These are phyloP conservation scores for Gasterosteus nipponicus DNA, from an alignment of 2,113 vertebrate species.

Conservation along the genomic window DNA sequence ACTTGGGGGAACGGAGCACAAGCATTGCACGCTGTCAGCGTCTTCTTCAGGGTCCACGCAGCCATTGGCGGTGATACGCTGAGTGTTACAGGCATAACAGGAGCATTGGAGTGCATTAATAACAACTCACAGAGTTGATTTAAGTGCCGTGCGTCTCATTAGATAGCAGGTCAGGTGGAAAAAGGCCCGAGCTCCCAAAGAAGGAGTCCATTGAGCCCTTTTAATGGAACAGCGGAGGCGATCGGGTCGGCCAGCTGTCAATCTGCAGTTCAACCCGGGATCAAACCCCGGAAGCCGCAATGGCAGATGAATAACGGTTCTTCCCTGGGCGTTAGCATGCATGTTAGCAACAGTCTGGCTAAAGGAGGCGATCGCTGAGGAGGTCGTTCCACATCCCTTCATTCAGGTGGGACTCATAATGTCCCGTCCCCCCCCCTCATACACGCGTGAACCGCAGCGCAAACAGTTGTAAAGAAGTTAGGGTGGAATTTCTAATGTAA, in stretches of 20 bases:
- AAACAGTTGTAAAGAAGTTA: too few relatives aligned
- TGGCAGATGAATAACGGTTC: too few relatives aligned
- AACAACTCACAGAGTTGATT: slow-evolving; percentile 4
- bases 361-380: too few relatives aligned
- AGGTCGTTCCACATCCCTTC: too few relatives aligned
- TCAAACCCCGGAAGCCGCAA: too few relatives aligned
- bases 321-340: too few relatives aligned
- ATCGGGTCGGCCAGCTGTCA: neutral
- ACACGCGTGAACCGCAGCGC: too few relatives aligned
- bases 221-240: slow-evolving; percentile 7
- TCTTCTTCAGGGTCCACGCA: neutral
- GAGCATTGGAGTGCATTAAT: neutral
- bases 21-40: neutral
- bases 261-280: too few relatives aligned
- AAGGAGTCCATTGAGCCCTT: neutral
- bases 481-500: too few relatives aligned
- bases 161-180: neutral
- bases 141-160: neutral
- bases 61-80: neutral
- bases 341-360: too few relatives aligned
- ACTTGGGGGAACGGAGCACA: neutral
- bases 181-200: neutral
- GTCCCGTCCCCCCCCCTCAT: too few relatives aligned
- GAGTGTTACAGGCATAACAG: neutral
- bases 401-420: too few relatives aligned